phyloP scores from a whole-genome alignment of 2,113 vertebrate species.

The Pluvianellus socialis region DNA sequence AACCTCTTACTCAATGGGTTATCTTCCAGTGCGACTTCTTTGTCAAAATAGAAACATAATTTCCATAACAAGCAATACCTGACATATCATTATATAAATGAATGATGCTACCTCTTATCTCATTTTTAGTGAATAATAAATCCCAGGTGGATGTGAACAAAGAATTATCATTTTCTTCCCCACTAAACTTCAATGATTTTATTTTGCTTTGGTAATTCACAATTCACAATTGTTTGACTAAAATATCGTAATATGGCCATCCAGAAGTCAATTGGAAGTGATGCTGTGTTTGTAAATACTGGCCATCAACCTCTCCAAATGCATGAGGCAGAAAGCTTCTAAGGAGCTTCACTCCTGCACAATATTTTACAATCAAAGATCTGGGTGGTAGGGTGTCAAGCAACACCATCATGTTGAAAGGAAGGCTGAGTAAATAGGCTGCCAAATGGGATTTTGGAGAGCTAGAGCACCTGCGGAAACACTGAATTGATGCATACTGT shows the following conservation, averaged over 20 bases:
- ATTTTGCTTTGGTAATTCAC: not conserved
- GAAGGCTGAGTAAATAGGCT: not conserved
- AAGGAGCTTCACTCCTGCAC: not conserved
- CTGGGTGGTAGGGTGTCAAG: not conserved
- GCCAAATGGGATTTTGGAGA: not conserved
- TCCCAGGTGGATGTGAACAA: not conserved
- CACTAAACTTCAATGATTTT: not conserved
- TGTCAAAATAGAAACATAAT: not conserved
- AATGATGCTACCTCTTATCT: not conserved
- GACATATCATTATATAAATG: not conserved
- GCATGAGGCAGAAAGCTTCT: not conserved
- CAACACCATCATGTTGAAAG: not conserved
- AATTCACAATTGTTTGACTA: not conserved
- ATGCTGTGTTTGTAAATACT: not conserved
- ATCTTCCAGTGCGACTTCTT: not conserved
- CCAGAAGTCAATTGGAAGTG: not conserved
- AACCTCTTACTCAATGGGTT: not conserved
- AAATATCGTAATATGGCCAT: not conserved
- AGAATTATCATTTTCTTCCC: not conserved
- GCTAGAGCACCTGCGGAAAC: not conserved
- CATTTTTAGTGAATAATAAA: not conserved
- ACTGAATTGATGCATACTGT: not conserved
- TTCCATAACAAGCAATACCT: not conserved
- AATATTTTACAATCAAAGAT: not conserved
- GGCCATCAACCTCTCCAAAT: not conserved